Evolutionary conservation across 1,140 invertebrate genomes (phyloP).

Genomic region (Vollenhovia emeryi): DNA sequence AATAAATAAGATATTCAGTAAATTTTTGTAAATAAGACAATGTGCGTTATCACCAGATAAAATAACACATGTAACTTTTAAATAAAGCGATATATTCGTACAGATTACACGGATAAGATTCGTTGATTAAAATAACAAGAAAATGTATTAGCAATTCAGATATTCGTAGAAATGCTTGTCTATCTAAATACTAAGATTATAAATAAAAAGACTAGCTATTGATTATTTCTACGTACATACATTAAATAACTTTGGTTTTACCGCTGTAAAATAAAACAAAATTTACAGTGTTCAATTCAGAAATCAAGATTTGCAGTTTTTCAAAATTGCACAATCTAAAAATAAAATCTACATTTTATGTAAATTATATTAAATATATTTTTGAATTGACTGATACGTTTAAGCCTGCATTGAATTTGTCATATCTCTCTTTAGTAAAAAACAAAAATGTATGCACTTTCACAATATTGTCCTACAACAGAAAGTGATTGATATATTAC

Average conservation of each 20-base stretch:
- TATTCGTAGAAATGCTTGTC: not conserved
- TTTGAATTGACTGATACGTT: not conserved
- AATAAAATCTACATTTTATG: not conserved
- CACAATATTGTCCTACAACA: no score
- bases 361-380: not conserved
- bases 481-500: no score
- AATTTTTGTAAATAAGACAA: not conserved
- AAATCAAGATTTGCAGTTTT: not conserved
- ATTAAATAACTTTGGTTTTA: slow-evolving; percentile 10
- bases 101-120: not conserved
- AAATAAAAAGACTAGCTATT: not conserved
- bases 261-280: not conserved
- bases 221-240: not conserved
- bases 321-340: not conserved
- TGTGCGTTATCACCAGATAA: not conserved
- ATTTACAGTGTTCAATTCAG: not conserved
- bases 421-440: no score
- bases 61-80: no score
- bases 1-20: not conserved
- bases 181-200: slow-evolving; percentile 5
- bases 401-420: no score
- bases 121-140: not conserved
- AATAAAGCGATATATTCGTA: not conserved
- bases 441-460: no score
- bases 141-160: not conserved